Percentiles rank a stretch among this genome's conserved stretches.
These are phyloP conservation scores for Helicoverpa zea DNA, from an alignment of 1,140 invertebrate species.

Conservation along the genomic window DNA sequence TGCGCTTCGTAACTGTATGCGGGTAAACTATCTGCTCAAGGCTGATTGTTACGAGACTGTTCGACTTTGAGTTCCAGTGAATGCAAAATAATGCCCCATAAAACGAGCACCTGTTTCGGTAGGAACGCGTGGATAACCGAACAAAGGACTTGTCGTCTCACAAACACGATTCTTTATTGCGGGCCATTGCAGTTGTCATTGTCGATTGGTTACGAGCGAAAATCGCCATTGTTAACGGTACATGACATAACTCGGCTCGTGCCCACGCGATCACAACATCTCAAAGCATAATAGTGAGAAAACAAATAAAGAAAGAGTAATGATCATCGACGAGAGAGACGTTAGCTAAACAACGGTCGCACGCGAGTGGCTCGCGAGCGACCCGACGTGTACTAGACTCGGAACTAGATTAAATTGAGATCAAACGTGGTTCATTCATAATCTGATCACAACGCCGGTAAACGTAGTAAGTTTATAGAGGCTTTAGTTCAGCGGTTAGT, in stretches of 20 bases:
- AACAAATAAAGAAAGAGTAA: slow-evolving; percentile 52
- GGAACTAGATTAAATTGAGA: slow-evolving; percentile 63
- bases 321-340: slow-evolving; percentile 40
- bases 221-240: slow-evolving; percentile 66
- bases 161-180: slow-evolving; percentile 60
- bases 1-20: slow-evolving; percentile 68
- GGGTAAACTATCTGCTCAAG: slow-evolving; percentile 57
- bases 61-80: slow-evolving; percentile 47
- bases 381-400: slow-evolving; percentile 53
- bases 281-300: slow-evolving; percentile 50
- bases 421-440: slow-evolving; percentile 71
- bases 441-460: slow-evolving; percentile 61
- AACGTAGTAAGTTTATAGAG: slow-evolving; percentile 58
- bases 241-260: slow-evolving; percentile 68
- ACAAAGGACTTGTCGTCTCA: slow-evolving; percentile 56
- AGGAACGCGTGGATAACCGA: slow-evolving; percentile 54
- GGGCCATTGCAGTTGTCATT: slow-evolving; percentile 67
- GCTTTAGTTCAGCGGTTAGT: slow-evolving; percentile 52
- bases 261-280: slow-evolving; percentile 59
- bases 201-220: slow-evolving; percentile 64
- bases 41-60: slow-evolving; percentile 22
- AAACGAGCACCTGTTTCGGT: slow-evolving; percentile 63
- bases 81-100: slow-evolving; percentile 55
- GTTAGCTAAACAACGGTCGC: slow-evolving; percentile 18
- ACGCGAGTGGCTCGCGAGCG: slow-evolving; percentile 43